Conservation (phyloP, 1,140 invertebrate species). For the Epicauta chinensis region DNA sequence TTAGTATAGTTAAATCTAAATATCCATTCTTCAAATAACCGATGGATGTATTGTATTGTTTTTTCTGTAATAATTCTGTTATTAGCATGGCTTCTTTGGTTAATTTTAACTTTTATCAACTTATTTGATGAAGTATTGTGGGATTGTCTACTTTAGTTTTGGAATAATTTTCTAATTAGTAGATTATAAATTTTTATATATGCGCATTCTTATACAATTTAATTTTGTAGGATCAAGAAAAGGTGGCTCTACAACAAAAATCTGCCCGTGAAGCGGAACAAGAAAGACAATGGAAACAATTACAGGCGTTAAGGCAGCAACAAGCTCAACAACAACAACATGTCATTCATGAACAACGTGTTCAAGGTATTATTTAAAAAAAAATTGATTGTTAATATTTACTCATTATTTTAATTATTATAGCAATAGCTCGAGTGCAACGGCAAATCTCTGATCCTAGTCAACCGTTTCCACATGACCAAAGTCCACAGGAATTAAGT, state of each 20-base stretch:
- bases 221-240: conserved; percentile 60
- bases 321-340: conserved; percentile 76
- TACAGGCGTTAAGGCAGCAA: conserved; percentile 72
- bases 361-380: conserved; percentile 52
- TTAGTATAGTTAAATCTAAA: too few species aligned
- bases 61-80: conserved; percentile 2
- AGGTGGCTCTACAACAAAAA: conserved; percentile 55
- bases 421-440: conserved; percentile 52
- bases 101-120: too few species aligned
- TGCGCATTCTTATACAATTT: too few species aligned
- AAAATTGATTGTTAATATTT: background rate
- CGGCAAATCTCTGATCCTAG: conserved; percentile 46
- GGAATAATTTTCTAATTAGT: too few species aligned
- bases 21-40: too few species aligned
- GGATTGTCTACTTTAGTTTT: too few species aligned
- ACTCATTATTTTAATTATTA: conserved; percentile 1
- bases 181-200: too few species aligned
- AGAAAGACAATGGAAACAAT: conserved; percentile 79
- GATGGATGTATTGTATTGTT: too few species aligned
- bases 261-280: conserved; percentile 71
- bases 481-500: conserved; percentile 33
- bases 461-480: conserved; percentile 45
- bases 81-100: conserved; percentile 14
- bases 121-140: too few species aligned
- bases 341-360: conserved; percentile 67